Evolutionary conservation across 2,888 invertebrate species (phyloP).

Genomic region (Hirtodrosophila histrioides): DNA sequence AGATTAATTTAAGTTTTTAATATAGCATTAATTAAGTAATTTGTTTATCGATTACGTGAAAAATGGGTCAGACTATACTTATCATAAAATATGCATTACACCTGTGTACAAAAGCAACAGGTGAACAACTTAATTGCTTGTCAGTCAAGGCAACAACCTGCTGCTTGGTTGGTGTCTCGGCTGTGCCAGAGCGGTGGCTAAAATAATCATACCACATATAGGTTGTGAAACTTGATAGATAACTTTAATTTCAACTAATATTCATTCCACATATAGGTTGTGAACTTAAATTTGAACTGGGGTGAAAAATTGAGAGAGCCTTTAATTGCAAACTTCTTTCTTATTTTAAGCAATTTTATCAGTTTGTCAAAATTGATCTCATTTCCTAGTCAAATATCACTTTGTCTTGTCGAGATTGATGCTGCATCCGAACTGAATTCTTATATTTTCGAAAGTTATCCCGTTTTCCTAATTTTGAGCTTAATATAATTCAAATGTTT

Average conservation of each 20-base stretch:
- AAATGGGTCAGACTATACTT: conserved; percentile 4
- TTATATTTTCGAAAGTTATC: too few species aligned
- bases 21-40: conserved; percentile 26
- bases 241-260: conserved; percentile 4
- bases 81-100: background rate
- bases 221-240: too few species aligned
- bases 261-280: background rate
- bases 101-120: conserved; percentile 24
- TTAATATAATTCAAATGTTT: too few species aligned
- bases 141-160: conserved; percentile 21
- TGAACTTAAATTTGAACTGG: too few species aligned
- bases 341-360: too few species aligned
- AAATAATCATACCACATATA: background rate
- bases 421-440: too few species aligned
- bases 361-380: too few species aligned
- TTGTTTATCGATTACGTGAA: conserved; percentile 1
- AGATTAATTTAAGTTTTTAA: background rate
- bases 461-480: too few species aligned
- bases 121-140: conserved; percentile 1
- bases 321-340: too few species aligned
- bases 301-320: too few species aligned
- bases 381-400: too few species aligned
- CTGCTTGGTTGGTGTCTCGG: background rate
- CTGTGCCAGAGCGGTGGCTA: conserved; percentile 14
- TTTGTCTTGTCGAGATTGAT: too few species aligned